A percentile compares a stretch with the other conserved stretches of the same genome.
These are phyloP conservation scores for Ochropleura leucogaster DNA, from an alignment of 2,888 invertebrate species.

Conservation along the genomic window DNA sequence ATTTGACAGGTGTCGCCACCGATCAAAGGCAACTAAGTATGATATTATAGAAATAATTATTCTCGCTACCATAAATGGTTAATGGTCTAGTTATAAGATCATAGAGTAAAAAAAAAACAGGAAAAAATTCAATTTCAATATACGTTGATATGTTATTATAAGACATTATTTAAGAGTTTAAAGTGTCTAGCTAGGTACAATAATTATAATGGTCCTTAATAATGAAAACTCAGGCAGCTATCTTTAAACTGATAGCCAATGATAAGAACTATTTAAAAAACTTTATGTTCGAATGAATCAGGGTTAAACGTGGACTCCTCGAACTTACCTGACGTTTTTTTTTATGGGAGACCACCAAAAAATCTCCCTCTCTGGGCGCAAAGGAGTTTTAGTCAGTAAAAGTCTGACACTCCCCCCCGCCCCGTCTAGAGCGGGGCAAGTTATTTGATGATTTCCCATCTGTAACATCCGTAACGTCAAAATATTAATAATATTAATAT, in stretches of 20 bases:
- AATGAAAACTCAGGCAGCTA: constrained; percentile 7
- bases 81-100: constrained; percentile 44
- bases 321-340: not conserved
- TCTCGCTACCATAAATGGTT: constrained; percentile 36
- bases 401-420: no score
- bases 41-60: constrained; percentile 48
- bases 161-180: constrained; percentile 24
- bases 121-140: constrained; percentile 8
- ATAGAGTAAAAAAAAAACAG: constrained; percentile 20
- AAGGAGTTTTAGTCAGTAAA: no score
- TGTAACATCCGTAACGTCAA: no score
- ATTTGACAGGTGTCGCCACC: constrained; percentile 53
- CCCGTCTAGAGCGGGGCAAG: no score
- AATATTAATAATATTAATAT: no score
- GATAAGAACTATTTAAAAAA: not conserved
- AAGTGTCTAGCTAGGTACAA: not conserved
- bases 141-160: constrained; percentile 32
- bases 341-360: no score
- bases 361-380: no score
- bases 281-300: constrained; percentile 16
- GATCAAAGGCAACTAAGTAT: constrained; percentile 43
- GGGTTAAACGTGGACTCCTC: not conserved
- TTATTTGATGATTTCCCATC: no score
- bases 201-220: constrained; percentile 5
- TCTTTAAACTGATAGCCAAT: constrained; percentile 2